A percentile compares a stretch with the other conserved stretches of the same genome.
Evolutionary conservation across 2,113 vertebrate genomes (phyloP).

Genomic region (Rhombomys opimus): DNA sequence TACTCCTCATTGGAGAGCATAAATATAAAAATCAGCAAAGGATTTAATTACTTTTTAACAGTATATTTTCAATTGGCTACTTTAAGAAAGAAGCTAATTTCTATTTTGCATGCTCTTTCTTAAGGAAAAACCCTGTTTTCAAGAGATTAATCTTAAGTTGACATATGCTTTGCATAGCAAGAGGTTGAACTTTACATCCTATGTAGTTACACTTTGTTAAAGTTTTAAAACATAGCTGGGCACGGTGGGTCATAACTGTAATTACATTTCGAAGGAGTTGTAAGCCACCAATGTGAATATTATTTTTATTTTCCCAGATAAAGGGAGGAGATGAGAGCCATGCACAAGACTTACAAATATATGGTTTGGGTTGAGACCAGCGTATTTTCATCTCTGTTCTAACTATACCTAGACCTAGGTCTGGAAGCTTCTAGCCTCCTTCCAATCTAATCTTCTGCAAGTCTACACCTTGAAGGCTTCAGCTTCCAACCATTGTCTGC

Average conservation of each 20-base stretch:
- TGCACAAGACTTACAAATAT: no score
- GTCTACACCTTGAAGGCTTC: no score
- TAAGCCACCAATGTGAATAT: no score
- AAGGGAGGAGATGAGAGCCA: no score
- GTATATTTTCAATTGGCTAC: not conserved
- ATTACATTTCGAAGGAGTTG: not conserved
- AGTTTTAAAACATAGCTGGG: not conserved
- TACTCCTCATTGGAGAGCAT: not conserved
- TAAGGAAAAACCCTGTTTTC: not conserved
- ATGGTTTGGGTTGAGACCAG: no score
- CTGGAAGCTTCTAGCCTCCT: no score
- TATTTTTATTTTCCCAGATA: no score
- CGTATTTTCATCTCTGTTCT: no score
- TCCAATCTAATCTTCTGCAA: no score
- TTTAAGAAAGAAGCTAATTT: not conserved
- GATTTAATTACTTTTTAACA: not conserved
- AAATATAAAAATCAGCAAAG: not conserved
- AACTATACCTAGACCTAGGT: no score
- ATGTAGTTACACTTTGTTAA: not conserved
- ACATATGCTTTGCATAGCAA: not conserved
- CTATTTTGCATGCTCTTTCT: not conserved
- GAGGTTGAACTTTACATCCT: not conserved
- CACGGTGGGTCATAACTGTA: not conserved
- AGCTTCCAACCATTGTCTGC: no score
- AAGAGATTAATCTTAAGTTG: not conserved